Conservation (phyloP, 2,888 invertebrate genomes). For the Lampropteryx suffumata region DNA sequence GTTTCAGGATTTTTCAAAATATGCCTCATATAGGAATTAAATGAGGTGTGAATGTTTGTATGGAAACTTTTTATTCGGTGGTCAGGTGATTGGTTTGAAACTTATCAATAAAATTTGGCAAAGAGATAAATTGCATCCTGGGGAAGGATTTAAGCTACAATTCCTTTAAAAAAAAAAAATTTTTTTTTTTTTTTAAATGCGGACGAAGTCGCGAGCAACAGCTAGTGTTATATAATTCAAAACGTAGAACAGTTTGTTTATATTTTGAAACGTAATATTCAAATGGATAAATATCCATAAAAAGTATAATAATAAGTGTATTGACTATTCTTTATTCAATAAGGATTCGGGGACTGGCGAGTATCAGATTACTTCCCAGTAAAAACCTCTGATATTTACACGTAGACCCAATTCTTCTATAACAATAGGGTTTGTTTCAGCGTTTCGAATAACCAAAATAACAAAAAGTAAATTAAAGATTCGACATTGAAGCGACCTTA, state of each 20-base stretch:
- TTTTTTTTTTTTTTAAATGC: too few species aligned
- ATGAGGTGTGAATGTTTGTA: too few species aligned
- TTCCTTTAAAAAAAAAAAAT: too few species aligned
- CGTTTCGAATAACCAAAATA: conserved; percentile 52
- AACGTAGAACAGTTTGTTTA: neutral
- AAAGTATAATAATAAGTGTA: conserved; percentile 29
- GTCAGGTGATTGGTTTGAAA: too few species aligned
- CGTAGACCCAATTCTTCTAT: conserved; percentile 56
- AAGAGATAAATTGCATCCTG: too few species aligned
- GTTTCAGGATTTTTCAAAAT: too few species aligned
- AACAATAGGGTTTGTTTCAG: conserved; percentile 53
- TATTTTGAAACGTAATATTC: neutral
- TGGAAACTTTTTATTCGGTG: too few species aligned
- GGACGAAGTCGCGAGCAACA: too few species aligned
- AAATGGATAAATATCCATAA: conserved; percentile 7
- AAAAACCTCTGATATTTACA: conserved; percentile 59
- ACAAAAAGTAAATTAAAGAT: conserved; percentile 52
- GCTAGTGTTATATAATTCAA: neutral
- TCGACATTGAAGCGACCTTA: conserved; percentile 70
- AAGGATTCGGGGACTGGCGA: conserved; percentile 41
- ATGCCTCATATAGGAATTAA: too few species aligned
- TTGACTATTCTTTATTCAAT: conserved; percentile 29
- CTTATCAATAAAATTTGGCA: too few species aligned
- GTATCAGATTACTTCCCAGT: conserved; percentile 70
- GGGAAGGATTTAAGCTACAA: too few species aligned